phyloP scores from a whole-genome alignment of 2,113 vertebrate genomes.

The Ammospiza caudacuta region DNA sequence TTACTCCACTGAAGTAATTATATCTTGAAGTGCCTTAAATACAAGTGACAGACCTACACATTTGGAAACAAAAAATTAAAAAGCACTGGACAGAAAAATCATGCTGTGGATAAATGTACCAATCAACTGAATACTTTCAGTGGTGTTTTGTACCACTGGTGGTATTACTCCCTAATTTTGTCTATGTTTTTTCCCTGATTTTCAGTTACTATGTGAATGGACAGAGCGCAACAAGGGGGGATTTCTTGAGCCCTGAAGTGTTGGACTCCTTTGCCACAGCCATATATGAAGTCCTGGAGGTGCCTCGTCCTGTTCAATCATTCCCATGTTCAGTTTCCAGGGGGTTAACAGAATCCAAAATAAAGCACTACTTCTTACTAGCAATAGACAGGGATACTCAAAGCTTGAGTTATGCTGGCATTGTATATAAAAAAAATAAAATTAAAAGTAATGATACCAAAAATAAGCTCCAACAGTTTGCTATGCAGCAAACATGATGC shows the following conservation, averaged over 20 bases:
- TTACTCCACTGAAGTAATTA: background rate
- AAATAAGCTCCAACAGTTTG: background rate
- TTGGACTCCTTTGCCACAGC: constrained; percentile 82
- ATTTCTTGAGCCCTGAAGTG: constrained; percentile 88
- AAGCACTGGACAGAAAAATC: background rate
- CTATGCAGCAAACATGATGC: background rate
- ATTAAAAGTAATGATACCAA: fast-evolving
- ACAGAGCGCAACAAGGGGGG: constrained; percentile 81
- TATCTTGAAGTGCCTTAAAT: background rate
- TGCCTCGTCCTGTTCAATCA: background rate
- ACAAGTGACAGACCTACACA: background rate
- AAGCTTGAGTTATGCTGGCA: background rate
- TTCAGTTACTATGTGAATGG: constrained; percentile 93
- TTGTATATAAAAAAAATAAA: background rate
- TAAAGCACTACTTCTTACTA: background rate
- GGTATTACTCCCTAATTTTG: background rate
- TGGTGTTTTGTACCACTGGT: background rate
- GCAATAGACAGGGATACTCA: background rate
- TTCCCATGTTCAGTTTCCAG: background rate
- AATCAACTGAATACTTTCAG: background rate
- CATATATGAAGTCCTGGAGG: constrained; percentile 80
- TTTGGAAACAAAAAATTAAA: background rate
- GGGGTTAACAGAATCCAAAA: background rate
- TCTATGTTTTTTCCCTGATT: background rate
- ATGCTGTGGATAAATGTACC: background rate